Conservation (phyloP, 2,888 invertebrate species). For the Rugalucina vietnamica region DNA sequence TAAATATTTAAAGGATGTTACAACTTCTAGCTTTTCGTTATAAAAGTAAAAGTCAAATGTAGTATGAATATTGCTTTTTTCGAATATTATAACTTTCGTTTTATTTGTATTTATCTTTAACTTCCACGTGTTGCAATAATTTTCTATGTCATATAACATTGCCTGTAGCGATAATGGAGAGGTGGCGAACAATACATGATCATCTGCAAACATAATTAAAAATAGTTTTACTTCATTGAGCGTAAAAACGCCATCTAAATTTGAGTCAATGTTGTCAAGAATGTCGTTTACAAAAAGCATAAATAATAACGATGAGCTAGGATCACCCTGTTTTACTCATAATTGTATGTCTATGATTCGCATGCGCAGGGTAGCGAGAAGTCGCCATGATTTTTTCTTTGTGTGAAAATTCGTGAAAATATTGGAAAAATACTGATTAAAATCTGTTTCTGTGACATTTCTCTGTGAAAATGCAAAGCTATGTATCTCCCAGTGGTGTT, state of each 20-base stretch:
- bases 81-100: conserved; percentile 11
- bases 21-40: background rate
- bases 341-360: conserved; percentile 20
- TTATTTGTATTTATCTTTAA: conserved; percentile 21
- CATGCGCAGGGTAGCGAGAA: too few species aligned
- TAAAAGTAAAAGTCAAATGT: background rate
- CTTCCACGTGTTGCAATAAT: conserved; percentile 18
- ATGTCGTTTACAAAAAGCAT: conserved; percentile 38
- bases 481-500: too few species aligned
- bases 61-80: background rate
- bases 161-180: conserved; percentile 6
- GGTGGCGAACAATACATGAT: conserved; percentile 21
- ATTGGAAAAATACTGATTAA: too few species aligned
- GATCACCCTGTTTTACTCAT: conserved; percentile 44
- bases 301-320: conserved; percentile 16
- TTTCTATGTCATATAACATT: conserved; percentile 9
- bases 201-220: conserved; percentile 32
- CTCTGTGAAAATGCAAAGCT: too few species aligned
- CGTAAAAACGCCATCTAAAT: conserved; percentile 21
- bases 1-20: too few species aligned
- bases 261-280: conserved; percentile 4
- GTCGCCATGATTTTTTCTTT: too few species aligned
- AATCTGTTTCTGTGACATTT: too few species aligned
- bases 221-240: conserved; percentile 13
- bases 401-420: too few species aligned